Base-by-base conservation (phyloP, 2,797 vertebrate genomes). In the Hydrolagus colliei region DNA sequence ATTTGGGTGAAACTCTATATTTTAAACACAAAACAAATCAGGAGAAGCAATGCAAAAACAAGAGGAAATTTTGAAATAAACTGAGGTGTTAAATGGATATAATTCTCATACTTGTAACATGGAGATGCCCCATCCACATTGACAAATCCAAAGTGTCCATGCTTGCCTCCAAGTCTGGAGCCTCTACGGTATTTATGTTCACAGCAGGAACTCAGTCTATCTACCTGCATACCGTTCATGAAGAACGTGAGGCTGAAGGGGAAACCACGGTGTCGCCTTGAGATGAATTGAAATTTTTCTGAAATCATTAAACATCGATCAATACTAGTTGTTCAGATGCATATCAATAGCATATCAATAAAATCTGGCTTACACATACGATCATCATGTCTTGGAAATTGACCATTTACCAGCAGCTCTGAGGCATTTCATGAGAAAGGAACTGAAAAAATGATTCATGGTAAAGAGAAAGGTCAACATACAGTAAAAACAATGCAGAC, bases 211-310 rank as follows among this genome's bases (percentile, higher is more conserved):
- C 97, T 99, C 87, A 99, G 89, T 61, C 98, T 94, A 88, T 97
- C 96, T 74, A 97, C 95, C 89, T 96, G 97, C 1, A 98, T 92
- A 74, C 96, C 96, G 0, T 98, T 97, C 88, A 98, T 91, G 89
- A 93, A 98, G 90, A 98, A 97, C 16, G 97, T 98, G 90, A 99
- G 92, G 89, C 98, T 98, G 93, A 99, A 99, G 0, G 98, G 97
- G 89, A 97, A 99, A 9, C 97, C 97, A 0, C 92, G 89, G 90
- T 98, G 97, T 18, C 97, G 93, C 86, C 92, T 95, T 3, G 97
- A 99, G 88, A 93, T 85, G 27, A 99, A 96, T 90, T 95, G 96
- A 90, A 99, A 98, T 0, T 88, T 92, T 80, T 98, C 98, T 99
- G 93, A 22, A 88, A 87, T 52, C 41, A 52, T 52, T 3, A 52